Conservation (phyloP, 1,140 invertebrate species). For the Eufriesea mexicana region DNA sequence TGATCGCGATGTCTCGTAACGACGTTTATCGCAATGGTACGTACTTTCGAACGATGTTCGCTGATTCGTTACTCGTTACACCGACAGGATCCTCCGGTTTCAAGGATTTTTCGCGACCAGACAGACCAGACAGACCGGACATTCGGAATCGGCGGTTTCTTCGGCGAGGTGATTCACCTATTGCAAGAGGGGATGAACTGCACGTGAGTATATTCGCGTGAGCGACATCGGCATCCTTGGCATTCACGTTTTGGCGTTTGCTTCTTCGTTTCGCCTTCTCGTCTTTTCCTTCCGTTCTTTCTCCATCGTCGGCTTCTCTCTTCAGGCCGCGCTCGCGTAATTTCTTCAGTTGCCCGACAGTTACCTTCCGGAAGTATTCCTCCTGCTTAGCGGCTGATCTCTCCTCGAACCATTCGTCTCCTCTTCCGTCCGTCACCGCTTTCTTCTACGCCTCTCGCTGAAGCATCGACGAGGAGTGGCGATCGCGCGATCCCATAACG, state of each 20-base stretch:
- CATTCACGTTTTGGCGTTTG: too few species aligned
- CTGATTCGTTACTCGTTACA: background rate
- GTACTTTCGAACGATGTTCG: too few species aligned
- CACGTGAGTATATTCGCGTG: constrained; percentile 78
- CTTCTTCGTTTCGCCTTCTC: background rate
- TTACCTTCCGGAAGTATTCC: constrained; percentile 74
- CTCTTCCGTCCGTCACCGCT: constrained; percentile 72
- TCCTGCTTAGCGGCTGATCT: constrained; percentile 69
- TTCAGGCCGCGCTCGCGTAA: constrained; percentile 46
- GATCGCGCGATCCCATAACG: background rate
- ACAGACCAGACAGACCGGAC: constrained; percentile 62
- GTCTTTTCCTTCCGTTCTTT: background rate
- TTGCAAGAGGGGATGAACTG: constrained; percentile 78
- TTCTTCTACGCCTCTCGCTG: constrained; percentile 67
- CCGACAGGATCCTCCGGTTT: constrained; percentile 77
- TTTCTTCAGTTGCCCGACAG: constrained; percentile 68
- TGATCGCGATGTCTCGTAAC: background rate
- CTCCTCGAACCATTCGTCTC: constrained; percentile 76
- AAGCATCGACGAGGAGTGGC: constrained; percentile 21
- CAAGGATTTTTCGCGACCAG: constrained; percentile 66
- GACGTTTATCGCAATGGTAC: too few species aligned
- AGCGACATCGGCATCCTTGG: too few species aligned
- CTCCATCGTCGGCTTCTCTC: constrained; percentile 15
- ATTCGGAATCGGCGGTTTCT: constrained; percentile 75
- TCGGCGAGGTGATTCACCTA: constrained; percentile 76